Evolutionary conservation across 2,888 invertebrate species (phyloP).

Genomic region (Pteria penguin): DNA sequence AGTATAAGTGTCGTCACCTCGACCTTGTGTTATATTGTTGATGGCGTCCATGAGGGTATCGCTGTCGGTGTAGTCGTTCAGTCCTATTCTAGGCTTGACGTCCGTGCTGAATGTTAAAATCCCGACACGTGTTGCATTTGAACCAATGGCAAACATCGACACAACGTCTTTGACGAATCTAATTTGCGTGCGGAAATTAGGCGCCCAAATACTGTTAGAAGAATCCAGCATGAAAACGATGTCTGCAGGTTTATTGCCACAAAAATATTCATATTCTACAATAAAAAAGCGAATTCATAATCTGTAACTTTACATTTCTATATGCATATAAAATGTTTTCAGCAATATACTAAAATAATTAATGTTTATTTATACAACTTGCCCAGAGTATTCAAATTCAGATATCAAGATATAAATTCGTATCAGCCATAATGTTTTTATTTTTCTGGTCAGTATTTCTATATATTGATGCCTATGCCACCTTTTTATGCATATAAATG

Average conservation of each 20-base stretch:
- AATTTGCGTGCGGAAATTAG: constrained; percentile 71
- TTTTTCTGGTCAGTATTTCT: no score
- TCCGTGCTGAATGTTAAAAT: constrained; percentile 66
- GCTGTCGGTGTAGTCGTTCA: constrained; percentile 59
- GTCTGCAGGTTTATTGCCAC: constrained; percentile 68
- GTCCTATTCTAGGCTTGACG: constrained; percentile 60
- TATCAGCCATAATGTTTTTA: no score
- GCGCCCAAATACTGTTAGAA: constrained; percentile 74
- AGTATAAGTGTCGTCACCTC: constrained; percentile 63
- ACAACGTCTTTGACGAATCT: constrained; percentile 71
- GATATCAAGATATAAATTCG: no score
- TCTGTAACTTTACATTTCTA: no score
- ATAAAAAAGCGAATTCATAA: no score
- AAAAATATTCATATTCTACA: constrained; percentile 59
- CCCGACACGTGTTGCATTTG: constrained; percentile 68
- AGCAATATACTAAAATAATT: no score
- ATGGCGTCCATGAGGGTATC: constrained; percentile 56
- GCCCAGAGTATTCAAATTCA: no score
- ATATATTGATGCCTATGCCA: no score
- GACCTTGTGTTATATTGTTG: constrained; percentile 49
- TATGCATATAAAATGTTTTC: no score
- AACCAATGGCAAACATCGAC: constrained; percentile 70
- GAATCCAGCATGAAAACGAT: constrained; percentile 67
- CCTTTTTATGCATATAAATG: no score
- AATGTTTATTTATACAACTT: no score